Evolutionary conservation across 1,140 invertebrate genomes (phyloP).

Genomic region (Brachystomella parvula): DNA sequence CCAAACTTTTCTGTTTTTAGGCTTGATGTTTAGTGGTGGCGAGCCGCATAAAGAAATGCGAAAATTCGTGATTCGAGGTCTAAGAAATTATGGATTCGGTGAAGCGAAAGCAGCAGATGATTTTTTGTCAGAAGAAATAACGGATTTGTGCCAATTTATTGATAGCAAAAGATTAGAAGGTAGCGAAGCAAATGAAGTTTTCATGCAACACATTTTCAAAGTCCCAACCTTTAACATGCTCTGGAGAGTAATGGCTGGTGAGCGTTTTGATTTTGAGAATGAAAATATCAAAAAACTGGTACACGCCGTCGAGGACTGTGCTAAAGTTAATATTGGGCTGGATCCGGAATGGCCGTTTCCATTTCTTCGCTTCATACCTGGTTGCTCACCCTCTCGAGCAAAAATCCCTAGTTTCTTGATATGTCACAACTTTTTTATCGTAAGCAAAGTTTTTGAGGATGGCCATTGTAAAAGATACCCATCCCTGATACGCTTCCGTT

Average conservation of each 20-base stretch:
- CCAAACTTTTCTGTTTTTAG: background rate
- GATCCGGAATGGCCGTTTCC: constrained; percentile 12
- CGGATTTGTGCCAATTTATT: background rate
- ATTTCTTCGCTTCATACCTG: constrained; percentile 1
- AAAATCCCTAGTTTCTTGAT: background rate
- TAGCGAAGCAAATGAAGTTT: background rate
- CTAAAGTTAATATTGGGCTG: constrained; percentile 8
- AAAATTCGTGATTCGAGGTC: background rate
- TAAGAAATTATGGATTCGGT: constrained; percentile 10
- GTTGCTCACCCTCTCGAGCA: background rate
- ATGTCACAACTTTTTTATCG: constrained; percentile 7
- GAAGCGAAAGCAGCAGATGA: background rate
- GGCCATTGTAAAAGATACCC: background rate
- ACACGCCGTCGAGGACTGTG: background rate
- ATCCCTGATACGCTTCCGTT: background rate
- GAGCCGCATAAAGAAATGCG: constrained; percentile 2
- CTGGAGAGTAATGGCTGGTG: constrained; percentile 76
- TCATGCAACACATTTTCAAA: constrained; percentile 27
- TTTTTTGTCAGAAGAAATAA: background rate
- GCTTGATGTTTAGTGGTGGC: background rate
- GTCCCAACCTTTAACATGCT: constrained; percentile 63
- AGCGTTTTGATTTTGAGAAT: constrained; percentile 47
- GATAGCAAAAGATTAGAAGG: background rate
- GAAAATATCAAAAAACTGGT: constrained; percentile 12
- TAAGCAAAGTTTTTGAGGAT: background rate